phyloP scores from a whole-genome alignment of 2,888 invertebrate species.

The Cheilosia variabilis region DNA sequence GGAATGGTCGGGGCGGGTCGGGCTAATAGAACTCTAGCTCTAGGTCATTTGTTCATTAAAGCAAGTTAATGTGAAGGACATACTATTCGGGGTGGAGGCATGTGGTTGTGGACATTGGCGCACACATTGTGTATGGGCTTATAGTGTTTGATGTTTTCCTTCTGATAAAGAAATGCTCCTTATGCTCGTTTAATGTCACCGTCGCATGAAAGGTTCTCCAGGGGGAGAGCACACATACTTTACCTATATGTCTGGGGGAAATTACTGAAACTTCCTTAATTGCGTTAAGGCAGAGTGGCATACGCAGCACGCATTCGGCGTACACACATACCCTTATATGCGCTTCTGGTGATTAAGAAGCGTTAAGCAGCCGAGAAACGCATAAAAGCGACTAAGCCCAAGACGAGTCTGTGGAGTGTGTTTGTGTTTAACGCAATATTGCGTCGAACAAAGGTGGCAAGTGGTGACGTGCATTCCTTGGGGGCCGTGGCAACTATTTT shows the following conservation, averaged over 20 bases:
- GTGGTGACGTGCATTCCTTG: slow-evolving; percentile 33
- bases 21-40: slow-evolving; percentile 70
- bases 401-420: slow-evolving; percentile 17
- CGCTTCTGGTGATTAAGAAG: slow-evolving; percentile 8
- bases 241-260: slow-evolving; percentile 23
- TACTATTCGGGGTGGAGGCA: slow-evolving; percentile 40
- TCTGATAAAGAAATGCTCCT: slow-evolving; percentile 64
- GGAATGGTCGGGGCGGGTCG: slow-evolving; percentile 49
- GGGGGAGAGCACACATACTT: not conserved
- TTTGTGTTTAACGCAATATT: slow-evolving; percentile 25
- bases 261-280: slow-evolving; percentile 62
- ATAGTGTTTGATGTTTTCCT: slow-evolving; percentile 67
- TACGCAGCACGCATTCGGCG: not conserved
- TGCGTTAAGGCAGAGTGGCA: slow-evolving; percentile 56
- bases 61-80: slow-evolving; percentile 69
- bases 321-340: not conserved
- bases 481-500: too few relatives aligned
- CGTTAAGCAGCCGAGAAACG: slow-evolving; percentile 27
- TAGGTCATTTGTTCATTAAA: slow-evolving; percentile 74
- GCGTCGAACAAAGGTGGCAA: slow-evolving; percentile 14
- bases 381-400: slow-evolving; percentile 19
- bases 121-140: slow-evolving; percentile 35
- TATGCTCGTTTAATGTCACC: slow-evolving; percentile 65
- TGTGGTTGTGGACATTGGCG: not conserved
- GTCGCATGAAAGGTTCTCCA: slow-evolving; percentile 49